Evolutionary conservation across 2,113 vertebrate species (phyloP), one percentile per base, ranked within the genome.

Genomic region (Brachypteracias leptosomus): DNA sequence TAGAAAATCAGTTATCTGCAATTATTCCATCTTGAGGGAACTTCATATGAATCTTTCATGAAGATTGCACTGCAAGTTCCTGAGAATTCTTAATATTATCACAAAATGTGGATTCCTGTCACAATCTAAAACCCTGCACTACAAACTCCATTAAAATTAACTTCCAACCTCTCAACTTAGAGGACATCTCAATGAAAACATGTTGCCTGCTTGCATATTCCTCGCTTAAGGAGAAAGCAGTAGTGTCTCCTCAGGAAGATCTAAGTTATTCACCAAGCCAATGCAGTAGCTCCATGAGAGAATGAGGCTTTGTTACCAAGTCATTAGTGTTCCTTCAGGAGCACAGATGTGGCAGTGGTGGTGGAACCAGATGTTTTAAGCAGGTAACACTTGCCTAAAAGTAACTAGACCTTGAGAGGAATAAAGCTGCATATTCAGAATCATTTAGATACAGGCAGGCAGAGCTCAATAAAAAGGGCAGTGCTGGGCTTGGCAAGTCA

Each of bases 21-120:
- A 72, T 55, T 58, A 28, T 44, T 38, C 63, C 0, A 0, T 88
- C 88, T 75, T 52, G 19, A 57, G 82, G 93, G 90, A 97, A 40
- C 65, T 76, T 62, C 17, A 14, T 66, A 70, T 88, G 85, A 91
- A 93, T 93, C 63, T 93, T 95, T 77, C 55, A 77, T 83, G 78
- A 91, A 66, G 51, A 55, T 49, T 21, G 46, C 51, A 29, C 81
- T 89, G 80, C 81, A 85, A 33, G 54, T 91, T 91, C 77, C 5
- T 3, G 47, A 57, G 62, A 85, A 73, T 85, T 49, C 18, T 84
- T 46, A 26, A 4, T 78, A 15, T n/a, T 54, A 31, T 17, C 54
- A 44, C 46, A 21, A 66, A 82, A 42, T 46, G 49, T 0, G 0
- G 21, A 83, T 91, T 85, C 44, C 58, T 73, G 33, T 79, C 81